Evolutionary conservation across 2,797 vertebrate genomes (phyloP).

Genomic region (Anabas testudineus): DNA sequence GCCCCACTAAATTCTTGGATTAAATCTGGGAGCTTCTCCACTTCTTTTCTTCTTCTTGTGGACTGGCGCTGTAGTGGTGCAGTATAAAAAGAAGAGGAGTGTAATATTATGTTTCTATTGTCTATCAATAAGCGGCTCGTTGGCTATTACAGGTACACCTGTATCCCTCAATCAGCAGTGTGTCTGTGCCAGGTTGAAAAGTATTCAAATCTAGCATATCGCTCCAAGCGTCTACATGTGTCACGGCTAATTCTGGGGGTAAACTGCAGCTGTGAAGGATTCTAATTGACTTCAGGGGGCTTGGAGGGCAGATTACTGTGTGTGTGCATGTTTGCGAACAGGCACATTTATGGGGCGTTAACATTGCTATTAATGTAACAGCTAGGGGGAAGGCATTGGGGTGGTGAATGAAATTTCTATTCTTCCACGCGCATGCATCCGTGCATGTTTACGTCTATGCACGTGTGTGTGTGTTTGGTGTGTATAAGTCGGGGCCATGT

Average conservation of each 20-base stretch:
- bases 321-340: conserved; percentile 1
- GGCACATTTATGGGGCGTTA: conserved; percentile 13
- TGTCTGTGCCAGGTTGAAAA: conserved; percentile 12
- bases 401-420: conserved; percentile 65
- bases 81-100: too few relatives aligned
- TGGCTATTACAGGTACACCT: conserved; percentile 30
- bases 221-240: conserved; percentile 11
- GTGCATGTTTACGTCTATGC: conserved; percentile 11
- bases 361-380: conserved; percentile 72
- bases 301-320: conserved; percentile 44
- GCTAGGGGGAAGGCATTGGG: conserved; percentile 57
- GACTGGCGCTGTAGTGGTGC: too few relatives aligned
- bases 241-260: conserved; percentile 43
- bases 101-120: too few relatives aligned
- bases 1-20: neutral
- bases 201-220: conserved; percentile 29
- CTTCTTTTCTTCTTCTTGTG: neutral
- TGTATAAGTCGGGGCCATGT: conserved; percentile 16
- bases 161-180: conserved; percentile 17
- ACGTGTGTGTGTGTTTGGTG: conserved; percentile 7
- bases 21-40: neutral
- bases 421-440: conserved; percentile 31
- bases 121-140: conserved; percentile 9
- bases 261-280: conserved; percentile 53
- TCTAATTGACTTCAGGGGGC: conserved; percentile 64